Conservation (phyloP, 1,140 invertebrate genomes). For the Drosophila triauraria region DNA sequence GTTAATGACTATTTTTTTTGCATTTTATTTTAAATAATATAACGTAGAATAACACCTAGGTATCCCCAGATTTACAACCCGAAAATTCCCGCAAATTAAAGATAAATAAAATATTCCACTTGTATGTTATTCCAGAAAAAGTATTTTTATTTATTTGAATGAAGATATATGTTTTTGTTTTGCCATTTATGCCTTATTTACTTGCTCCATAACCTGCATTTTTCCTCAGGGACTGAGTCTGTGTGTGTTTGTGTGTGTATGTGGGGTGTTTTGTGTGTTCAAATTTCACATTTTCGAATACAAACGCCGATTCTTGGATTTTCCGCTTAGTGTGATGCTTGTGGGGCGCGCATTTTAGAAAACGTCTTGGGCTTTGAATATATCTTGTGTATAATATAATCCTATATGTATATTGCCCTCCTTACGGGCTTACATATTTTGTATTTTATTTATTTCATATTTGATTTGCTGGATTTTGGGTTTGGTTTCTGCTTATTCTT, state of each 20-base stretch:
- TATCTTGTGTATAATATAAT: slow-evolving; percentile 70
- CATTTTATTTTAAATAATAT: too few relatives aligned
- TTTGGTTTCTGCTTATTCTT: slow-evolving; percentile 29
- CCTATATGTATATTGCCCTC: slow-evolving; percentile 71
- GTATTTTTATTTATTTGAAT: slow-evolving; percentile 83
- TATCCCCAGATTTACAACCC: not conserved
- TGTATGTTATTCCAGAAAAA: slow-evolving; percentile 77
- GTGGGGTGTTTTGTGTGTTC: slow-evolving; percentile 12
- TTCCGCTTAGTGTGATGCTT: slow-evolving; percentile 27
- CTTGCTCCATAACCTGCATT: slow-evolving; percentile 68
- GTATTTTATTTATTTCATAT: slow-evolving; percentile 59
- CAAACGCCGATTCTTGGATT: slow-evolving; percentile 27
- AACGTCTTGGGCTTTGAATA: slow-evolving; percentile 70
- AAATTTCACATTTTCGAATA: slow-evolving; percentile 31
- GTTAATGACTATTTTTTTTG: too few relatives aligned
- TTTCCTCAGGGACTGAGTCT: slow-evolving; percentile 41
- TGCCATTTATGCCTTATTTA: slow-evolving; percentile 61
- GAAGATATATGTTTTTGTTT: slow-evolving; percentile 76
- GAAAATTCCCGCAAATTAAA: not conserved
- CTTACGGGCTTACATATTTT: slow-evolving; percentile 68
- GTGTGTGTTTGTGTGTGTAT: slow-evolving; percentile 25
- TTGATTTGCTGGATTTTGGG: slow-evolving; percentile 52
- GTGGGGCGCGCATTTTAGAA: slow-evolving; percentile 49
- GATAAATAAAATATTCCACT: not conserved
- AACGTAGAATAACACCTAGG: too few relatives aligned